Conservation (phyloP, 2,113 vertebrate genomes). For the Accipiter cooperii region DNA sequence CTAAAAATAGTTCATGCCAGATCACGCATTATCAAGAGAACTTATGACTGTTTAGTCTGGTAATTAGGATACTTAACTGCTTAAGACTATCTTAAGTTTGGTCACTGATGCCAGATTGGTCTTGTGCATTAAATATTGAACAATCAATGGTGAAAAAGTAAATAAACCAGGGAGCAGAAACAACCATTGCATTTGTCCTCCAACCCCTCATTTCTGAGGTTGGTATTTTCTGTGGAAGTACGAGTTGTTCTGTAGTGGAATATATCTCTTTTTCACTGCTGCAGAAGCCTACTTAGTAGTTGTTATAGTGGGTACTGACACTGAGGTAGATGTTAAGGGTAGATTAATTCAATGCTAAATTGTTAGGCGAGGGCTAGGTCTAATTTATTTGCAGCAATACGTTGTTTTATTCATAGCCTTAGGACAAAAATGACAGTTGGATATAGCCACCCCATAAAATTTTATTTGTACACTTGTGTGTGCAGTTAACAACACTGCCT, state of each 20-base stretch:
- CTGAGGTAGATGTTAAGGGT: neutral
- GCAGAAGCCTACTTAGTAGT: neutral
- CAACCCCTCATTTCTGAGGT: neutral
- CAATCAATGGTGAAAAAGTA: neutral
- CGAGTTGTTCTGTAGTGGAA: neutral
- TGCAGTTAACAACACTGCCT: no score
- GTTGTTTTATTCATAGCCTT: neutral
- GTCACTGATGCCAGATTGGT: neutral
- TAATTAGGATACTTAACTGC: neutral
- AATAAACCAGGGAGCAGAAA: neutral
- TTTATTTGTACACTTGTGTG: no score
- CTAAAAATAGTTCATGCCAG: neutral
- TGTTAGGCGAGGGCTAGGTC: neutral
- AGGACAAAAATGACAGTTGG: neutral
- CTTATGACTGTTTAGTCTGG: neutral
- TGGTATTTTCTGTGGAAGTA: neutral
- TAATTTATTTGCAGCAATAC: neutral
- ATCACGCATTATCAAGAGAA: neutral
- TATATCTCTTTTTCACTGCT: neutral
- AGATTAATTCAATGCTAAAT: neutral
- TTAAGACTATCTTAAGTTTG: neutral
- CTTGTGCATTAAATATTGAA: neutral
- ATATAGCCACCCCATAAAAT: neutral
- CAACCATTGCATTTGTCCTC: neutral
- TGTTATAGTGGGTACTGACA: neutral